Percentiles rank a stretch among this genome's conserved stretches.
These are phyloP conservation scores for Nebria ingens DNA, from an alignment of 1,140 invertebrate species.

Conservation along the genomic window DNA sequence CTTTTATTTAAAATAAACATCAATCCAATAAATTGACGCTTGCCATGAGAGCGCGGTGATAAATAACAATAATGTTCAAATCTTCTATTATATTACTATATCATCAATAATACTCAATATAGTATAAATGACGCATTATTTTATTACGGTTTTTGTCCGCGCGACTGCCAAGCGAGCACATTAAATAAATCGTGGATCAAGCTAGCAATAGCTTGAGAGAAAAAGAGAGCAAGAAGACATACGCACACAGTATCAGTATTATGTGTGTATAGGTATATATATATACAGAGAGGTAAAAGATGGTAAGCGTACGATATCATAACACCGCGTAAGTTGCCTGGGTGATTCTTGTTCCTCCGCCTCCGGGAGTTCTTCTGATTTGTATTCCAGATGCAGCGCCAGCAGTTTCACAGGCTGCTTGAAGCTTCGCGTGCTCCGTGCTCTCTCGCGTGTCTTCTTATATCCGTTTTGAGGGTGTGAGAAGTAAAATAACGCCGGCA, in stretches of 20 bases:
- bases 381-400: neutral
- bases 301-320: neutral
- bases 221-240: neutral
- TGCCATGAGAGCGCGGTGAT: too few species aligned
- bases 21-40: too few species aligned
- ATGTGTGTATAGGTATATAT: neutral
- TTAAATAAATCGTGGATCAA: neutral
- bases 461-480: too few species aligned
- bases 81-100: too few species aligned
- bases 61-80: slow-evolving; percentile 3
- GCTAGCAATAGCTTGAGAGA: neutral
- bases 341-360: neutral
- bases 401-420: slow-evolving; percentile 7
- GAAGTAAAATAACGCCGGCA: too few species aligned
- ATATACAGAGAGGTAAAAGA: too few species aligned
- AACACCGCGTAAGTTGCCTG: neutral
- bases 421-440: neutral
- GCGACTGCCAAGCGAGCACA: too few species aligned
- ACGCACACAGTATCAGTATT: neutral
- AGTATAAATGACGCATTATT: neutral
- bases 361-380: neutral
- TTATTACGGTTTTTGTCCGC: slow-evolving; percentile 3
- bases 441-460: too few species aligned
- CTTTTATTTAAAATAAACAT: too few species aligned
- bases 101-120: too few species aligned